Base-by-base conservation (phyloP, 2,888 invertebrate species). In the Oscheius sp. region DNA sequence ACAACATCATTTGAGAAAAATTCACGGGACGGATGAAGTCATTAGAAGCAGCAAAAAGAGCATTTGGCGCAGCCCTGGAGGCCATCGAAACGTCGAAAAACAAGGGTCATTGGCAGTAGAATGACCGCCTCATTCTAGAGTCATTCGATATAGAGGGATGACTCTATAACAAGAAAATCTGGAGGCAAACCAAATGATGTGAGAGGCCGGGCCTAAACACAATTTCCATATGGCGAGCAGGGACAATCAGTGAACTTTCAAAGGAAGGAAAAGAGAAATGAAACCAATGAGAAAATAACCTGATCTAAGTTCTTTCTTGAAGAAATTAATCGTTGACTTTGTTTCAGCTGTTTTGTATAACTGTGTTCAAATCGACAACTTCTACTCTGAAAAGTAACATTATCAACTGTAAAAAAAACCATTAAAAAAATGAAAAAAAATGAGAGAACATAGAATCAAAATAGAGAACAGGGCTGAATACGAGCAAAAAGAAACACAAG, bases 191-290 rank as follows among this genome's bases (percentile, higher is more conserved):
- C 20, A 33, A 33, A n/a, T 24, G 54, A 50, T 50, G 33, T 24
- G 4, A 12, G 20, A 8, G 30, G 51, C 4, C n/a, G 51, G 33
- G 17, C 28, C 41, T n/a, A 41, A 59, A 59, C 41, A 59, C 44
- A 41, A 59, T 59, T 59, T 59, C 44, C 59, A 59, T 59, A 44
- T 44, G n/a, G 44, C 44, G 28, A 44, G 44, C 26, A n/a, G n/a
- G 59, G 44, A 41, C 59, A 59, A 59, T 59, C 59, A 59, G 44
- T 59, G 59, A 59, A 33, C 32, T 54, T 54, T n/a, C 17, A 2
- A 22, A n/a, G 30, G 50, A n/a, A 33, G 33, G 33, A 32, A 47
- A 22, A 20, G 12, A 22, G 24, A 12, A n/a, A n/a, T n/a, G n/a
- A 12, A 47, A 47, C 47, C 22, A 17, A 47, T 47, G 12, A 47